Conservation (phyloP, 2,113 vertebrate species). For the Gambusia affinis region DNA sequence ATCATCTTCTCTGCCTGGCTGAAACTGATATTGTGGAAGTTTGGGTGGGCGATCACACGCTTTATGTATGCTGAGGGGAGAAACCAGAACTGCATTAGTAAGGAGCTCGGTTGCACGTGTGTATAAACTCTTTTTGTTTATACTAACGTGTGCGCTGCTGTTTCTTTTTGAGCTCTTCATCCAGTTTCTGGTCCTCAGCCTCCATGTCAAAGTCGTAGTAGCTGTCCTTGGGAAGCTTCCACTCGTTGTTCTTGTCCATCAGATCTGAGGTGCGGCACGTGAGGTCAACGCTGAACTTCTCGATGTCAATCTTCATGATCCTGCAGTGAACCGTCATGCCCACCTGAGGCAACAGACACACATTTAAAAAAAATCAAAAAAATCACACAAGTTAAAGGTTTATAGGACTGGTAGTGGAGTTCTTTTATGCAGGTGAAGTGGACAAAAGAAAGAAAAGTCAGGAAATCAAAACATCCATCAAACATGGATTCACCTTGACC, state of each 20-base stretch:
- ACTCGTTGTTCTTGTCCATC: constrained; percentile 96
- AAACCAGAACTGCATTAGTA: background rate
- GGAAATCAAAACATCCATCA: background rate
- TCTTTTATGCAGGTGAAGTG: background rate
- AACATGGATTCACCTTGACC: constrained; percentile 87
- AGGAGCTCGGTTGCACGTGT: background rate
- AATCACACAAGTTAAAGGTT: background rate
- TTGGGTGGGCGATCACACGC: constrained; percentile 96
- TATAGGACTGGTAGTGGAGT: background rate
- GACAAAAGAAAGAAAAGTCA: background rate
- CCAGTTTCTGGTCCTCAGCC: constrained; percentile 90
- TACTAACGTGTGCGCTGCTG: constrained; percentile 95
- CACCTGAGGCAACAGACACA: constrained; percentile 77
- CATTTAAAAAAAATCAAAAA: too few relatives aligned
- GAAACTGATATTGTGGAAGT: constrained; percentile 99
- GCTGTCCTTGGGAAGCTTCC: constrained; percentile 97
- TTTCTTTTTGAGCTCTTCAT: constrained; percentile 95
- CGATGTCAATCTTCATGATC: constrained; percentile 99
- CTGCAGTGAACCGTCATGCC: constrained; percentile 98
- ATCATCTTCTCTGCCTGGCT: constrained; percentile 99
- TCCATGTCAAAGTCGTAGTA: constrained; percentile 97
- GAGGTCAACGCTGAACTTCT: constrained; percentile 97
- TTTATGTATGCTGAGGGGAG: constrained; percentile 90
- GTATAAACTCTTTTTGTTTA: background rate
- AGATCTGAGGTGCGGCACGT: constrained; percentile 96